Evolutionary conservation across 2,888 invertebrate genomes (phyloP), one percentile per base, ranked within the genome.

Genomic region (Ennomos quercinarius): DNA sequence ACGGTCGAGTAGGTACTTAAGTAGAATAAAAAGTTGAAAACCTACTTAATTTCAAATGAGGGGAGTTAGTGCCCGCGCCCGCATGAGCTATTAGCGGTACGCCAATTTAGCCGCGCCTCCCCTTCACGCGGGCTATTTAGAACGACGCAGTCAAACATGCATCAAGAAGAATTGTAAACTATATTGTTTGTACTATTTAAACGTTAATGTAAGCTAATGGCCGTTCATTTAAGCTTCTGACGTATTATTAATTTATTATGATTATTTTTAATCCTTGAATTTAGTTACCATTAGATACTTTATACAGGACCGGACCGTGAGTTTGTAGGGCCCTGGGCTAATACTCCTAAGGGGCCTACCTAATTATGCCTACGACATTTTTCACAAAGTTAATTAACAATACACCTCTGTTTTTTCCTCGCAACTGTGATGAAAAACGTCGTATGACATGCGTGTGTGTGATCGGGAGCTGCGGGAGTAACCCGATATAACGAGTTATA

Each of bases 1-100:
- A 86, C 86, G 81, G 85, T 77, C 80, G 76, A 64, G 67, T n/a
- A n/a, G n/a, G n/a, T 61, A 67, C 77, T 73, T 11, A 68, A 72
- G 64, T 64, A 62, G 61, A 55, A 27, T 27, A 27, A 27, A 27
- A 45, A 49, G 53, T 49, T 49, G 55, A 52, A 55, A 57, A 42
- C 37, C 11, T 42, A 46, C 38, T 51, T 68, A 50, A 48, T 40
- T 50, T 36, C 9, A 70, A 63, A 71, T 68, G 73, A 72, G 72
- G 79, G 77, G 80, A 77, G 74, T 69, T 53, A 63, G 58, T 72
- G 70, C 59, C 50, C 81, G 80, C 79, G 80, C 91, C 90, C 90
- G 91, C 91, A 91, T 91, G 77, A 42, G 80, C 81, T 84, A 88
- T 85, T 87, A 86, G 86, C 80, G 82, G 86, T 81, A 77, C 81